These are phyloP conservation scores for Neodon shergylaensis DNA, from an alignment of 2,113 vertebrate species.

Conservation along the genomic window DNA sequence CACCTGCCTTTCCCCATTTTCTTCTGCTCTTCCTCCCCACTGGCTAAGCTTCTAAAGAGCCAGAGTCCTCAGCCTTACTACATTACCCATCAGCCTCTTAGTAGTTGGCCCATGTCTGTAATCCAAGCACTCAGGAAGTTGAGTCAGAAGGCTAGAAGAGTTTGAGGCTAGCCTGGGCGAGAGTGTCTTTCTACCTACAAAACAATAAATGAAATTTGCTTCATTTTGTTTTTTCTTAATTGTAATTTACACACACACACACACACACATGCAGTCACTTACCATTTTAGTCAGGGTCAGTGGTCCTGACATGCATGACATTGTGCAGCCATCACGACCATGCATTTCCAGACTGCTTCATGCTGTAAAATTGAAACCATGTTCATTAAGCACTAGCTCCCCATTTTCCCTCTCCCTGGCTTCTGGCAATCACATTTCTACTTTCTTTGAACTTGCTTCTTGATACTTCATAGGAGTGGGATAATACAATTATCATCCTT, in stretches of 20 bases:
- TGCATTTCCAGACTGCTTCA: background rate
- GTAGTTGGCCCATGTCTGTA: background rate
- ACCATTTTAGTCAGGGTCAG: background rate
- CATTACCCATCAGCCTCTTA: background rate
- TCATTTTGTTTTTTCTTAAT: background rate
- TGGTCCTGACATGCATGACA: background rate
- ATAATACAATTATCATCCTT: background rate
- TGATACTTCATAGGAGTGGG: background rate
- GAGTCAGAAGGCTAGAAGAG: background rate
- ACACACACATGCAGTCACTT: too few species aligned
- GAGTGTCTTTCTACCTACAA: background rate
- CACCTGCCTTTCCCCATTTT: slow-evolving; percentile 3
- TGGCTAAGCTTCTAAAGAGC: background rate
- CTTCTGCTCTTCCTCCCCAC: background rate
- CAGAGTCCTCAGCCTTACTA: background rate
- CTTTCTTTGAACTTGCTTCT: background rate
- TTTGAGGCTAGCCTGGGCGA: background rate
- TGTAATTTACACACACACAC: background rate
- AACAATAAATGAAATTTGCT: background rate
- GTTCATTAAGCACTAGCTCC: background rate
- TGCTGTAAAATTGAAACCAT: background rate
- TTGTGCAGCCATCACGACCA: background rate
- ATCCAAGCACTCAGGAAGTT: background rate
- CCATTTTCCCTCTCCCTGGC: background rate
- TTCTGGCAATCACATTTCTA: background rate